Evolutionary conservation across 2,888 invertebrate genomes (phyloP), one percentile per base, ranked within the genome.

Genomic region (Ptychoptera albimana): DNA sequence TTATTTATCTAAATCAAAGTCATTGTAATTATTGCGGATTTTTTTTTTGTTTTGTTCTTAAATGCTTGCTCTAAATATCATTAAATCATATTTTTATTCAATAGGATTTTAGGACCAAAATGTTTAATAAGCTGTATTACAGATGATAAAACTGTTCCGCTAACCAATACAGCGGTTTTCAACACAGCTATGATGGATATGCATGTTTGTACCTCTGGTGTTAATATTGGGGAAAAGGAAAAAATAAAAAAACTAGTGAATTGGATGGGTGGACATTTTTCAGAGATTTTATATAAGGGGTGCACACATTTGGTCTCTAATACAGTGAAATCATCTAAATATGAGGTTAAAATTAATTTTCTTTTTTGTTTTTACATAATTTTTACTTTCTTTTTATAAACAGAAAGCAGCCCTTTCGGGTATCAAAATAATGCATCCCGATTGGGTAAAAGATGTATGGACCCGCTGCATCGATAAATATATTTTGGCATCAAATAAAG

Each of bases 361-460:
- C 23, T 23, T 23, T 23, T 5, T 23, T 7, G 3, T 23, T 23
- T 23, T 5, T 23, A 23, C 7, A 23, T 23, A 5, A 23, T 23
- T 23, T 81, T 63, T 67, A 69, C 5, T 39, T 12, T 48, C 32
- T 47, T 12, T 23, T 5, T 5, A 23, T 23, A 23, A 5, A 3
- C 7, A 62, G 44, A 66, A 62, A 2, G 39, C 42, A 12, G 58
- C 57, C 1, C 48, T 61, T 5, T 58, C 58, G 44, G 56, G 52
- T 4, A 73, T 82, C 46, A 77, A 80, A 30, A 71, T 92, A 9
- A 82, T 92, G 79, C 71, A 74, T 5, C 72, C 75, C 8, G 70
- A 75, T 12, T 94, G 93, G 92, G 69, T 94, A 0, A 68, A 78
- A 32, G 75, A 75, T 0, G 80, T 91, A 0, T 94, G 91, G 91